phyloP scores from a whole-genome alignment of 2,113 vertebrate species.

The Laticauda laticaudata region DNA sequence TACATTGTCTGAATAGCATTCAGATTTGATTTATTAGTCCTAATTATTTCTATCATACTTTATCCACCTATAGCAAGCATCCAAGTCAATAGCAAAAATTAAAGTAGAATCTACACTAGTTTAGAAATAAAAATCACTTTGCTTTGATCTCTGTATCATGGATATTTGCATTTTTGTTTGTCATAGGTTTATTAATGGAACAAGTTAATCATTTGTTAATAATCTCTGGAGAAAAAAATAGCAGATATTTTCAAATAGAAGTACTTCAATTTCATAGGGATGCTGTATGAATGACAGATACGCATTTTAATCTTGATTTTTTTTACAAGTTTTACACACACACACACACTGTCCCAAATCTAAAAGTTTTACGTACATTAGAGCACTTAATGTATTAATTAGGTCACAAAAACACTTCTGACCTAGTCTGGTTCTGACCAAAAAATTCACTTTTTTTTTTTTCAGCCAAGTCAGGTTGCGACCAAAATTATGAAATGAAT shows the following conservation, averaged over 20 bases:
- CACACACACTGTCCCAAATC: background rate
- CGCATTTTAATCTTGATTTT: background rate
- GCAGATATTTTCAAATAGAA: background rate
- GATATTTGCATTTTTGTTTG: background rate
- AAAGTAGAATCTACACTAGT: background rate
- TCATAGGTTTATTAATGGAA: background rate
- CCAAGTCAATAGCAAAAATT: background rate
- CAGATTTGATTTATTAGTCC: background rate
- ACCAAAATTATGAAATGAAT: too few relatives aligned
- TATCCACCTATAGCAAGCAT: background rate
- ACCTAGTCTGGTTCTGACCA: too few relatives aligned
- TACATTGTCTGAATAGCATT: background rate
- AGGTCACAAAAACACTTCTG: too few relatives aligned
- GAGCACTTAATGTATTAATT: too few relatives aligned
- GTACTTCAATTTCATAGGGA: background rate
- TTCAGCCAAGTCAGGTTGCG: too few relatives aligned
- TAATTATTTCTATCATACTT: background rate
- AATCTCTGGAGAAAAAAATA: background rate
- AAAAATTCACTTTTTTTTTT: too few relatives aligned
- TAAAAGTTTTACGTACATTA: too few relatives aligned
- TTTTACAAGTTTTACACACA: background rate
- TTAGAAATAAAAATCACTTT: background rate
- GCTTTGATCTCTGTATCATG: background rate
- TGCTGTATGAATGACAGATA: background rate
- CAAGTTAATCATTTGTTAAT: background rate